Conservation (phyloP, 2,113 vertebrate genomes). For the Nesogale talazaci region DNA sequence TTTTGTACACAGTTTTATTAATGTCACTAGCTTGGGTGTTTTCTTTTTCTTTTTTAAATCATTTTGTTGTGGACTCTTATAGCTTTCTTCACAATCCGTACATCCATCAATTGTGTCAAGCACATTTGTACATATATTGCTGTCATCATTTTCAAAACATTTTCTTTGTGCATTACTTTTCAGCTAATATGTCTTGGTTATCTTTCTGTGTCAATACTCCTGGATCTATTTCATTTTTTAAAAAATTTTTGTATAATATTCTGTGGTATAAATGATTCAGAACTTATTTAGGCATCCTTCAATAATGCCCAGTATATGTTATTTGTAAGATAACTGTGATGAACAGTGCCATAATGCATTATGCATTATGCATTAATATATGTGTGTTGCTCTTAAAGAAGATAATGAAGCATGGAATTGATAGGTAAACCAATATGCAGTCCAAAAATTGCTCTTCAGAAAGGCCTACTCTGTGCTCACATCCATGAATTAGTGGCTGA, state of each 20-base stretch:
- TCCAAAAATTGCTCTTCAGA: constrained; percentile 13
- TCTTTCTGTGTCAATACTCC: not conserved
- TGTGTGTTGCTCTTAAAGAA: not conserved
- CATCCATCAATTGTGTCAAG: too few relatives aligned
- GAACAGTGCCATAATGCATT: not conserved
- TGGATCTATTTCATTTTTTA: constrained; percentile 14
- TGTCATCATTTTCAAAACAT: too few relatives aligned
- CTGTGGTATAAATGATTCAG: not conserved
- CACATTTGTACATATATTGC: too few relatives aligned
- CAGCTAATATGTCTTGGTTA: not conserved
- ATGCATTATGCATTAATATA: not conserved
- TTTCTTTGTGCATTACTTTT: too few relatives aligned
- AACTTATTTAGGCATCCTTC: not conserved
- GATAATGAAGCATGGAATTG: constrained; percentile 11
- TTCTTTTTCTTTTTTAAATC: too few relatives aligned
- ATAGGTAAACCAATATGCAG: not conserved
- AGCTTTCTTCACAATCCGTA: too few relatives aligned
- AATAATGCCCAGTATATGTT: not conserved
- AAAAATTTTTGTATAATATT: not conserved
- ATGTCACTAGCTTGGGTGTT: too few relatives aligned
- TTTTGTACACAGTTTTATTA: too few relatives aligned
- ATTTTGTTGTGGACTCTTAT: too few relatives aligned
- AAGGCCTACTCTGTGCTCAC: not conserved
- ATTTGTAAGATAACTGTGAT: not conserved
- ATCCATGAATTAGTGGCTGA: not conserved